These are phyloP conservation scores for Diloba caeruleocephala DNA, from an alignment of 2,888 invertebrate genomes.

Conservation along the genomic window DNA sequence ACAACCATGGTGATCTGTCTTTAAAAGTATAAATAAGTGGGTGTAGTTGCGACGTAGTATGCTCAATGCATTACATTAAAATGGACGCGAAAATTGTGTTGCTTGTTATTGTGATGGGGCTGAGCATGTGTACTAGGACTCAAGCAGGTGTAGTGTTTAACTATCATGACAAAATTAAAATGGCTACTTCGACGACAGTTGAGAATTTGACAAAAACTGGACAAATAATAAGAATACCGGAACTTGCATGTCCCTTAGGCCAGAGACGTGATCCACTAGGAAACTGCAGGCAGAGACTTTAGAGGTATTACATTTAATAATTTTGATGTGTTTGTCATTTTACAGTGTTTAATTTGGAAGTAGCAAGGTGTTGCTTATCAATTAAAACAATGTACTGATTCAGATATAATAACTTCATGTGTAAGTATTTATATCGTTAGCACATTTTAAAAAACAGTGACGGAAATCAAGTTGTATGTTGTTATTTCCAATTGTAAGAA, in stretches of 20 bases:
- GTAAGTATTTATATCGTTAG: not conserved
- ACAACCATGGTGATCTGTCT: slow-evolving; percentile 70
- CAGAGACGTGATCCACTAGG: slow-evolving; percentile 68
- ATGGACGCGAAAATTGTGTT: slow-evolving; percentile 64
- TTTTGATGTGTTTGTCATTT: too few relatives aligned
- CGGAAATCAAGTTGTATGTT: too few relatives aligned
- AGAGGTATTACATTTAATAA: slow-evolving; percentile 48
- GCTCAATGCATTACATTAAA: slow-evolving; percentile 60
- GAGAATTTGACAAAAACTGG: slow-evolving; percentile 56
- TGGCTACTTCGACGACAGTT: slow-evolving; percentile 44
- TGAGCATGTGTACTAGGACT: slow-evolving; percentile 27
- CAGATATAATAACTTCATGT: slow-evolving; percentile 16
- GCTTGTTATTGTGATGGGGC: slow-evolving; percentile 47
- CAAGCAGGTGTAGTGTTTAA: slow-evolving; percentile 52
- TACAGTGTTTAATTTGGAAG: too few relatives aligned
- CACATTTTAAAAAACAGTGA: too few relatives aligned
- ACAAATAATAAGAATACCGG: slow-evolving; percentile 77
- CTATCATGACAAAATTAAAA: slow-evolving; percentile 56
- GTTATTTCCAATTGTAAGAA: too few relatives aligned
- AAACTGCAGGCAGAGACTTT: slow-evolving; percentile 69
- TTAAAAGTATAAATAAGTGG: slow-evolving; percentile 29
- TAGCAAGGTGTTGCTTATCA: slow-evolving; percentile 8
- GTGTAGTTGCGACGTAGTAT: slow-evolving; percentile 65
- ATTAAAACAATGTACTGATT: not conserved
- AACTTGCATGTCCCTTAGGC: slow-evolving; percentile 66